Base-by-base conservation (phyloP, 2,797 vertebrate genomes). In the Chelon labrosus region DNA sequence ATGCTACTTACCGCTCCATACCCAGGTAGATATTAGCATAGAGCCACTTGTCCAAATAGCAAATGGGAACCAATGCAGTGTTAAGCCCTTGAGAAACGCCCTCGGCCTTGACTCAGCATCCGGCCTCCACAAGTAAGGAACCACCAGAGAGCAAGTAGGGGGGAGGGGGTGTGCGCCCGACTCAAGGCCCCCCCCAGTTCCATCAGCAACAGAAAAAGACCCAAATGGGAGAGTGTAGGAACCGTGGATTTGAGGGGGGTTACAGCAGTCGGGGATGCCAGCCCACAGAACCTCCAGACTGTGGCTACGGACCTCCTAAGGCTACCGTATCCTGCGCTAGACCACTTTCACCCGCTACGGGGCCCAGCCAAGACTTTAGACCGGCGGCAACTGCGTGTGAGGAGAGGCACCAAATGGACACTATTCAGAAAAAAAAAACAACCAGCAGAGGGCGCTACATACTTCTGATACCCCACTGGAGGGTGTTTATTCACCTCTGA, bases 41-140 rank as follows among this genome's bases (percentile, higher is more conserved):
- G 94, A 96, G 96, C 90, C 96, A 97, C 96, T 96, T 96, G 95
- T 98, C 97, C 96, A 96, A 95, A 96, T 96, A 97, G 95, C 96
- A 97, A 96, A 97, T 96, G 94, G 95, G 96, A 94, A 96, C 95
- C 96, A 97, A 97, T 92, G 97, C 96, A 96, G 96, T 93, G 95
- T 96, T 94, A 95, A 95, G 94, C 93, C 93, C 87, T 93, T 90
- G 93, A 95, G 94, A 93, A 95, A 95, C 93, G 95, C 94, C 94
- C 93, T 88, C 92, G 84, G 94, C 93, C 92, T 94, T 94, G 93
- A 93, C 88, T 88, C 93, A 91, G 93, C 93, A 92, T 95, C 94
- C 94, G 93, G 94, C 94, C 94, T 95, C 95, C 94, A 93, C 93
- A 95, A 95, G 94, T 93, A 94, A 95, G 92, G 95, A 93, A 94